Conservation (phyloP, 1,140 invertebrate species). For the Drosophila navojoa region DNA sequence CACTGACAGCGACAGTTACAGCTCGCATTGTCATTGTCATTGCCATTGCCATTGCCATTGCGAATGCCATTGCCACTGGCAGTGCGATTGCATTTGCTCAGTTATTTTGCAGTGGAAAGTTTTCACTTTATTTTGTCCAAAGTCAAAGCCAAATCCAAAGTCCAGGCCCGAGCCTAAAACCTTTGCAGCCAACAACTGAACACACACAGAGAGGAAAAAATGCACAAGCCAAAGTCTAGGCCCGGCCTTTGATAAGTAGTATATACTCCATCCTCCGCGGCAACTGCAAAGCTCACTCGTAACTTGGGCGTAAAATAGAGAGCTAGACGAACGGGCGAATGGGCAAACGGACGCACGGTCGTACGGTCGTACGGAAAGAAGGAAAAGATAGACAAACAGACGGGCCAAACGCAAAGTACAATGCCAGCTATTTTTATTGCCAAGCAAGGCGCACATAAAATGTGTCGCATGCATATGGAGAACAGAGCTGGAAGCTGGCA, state of each 20-base stretch:
- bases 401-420: slow-evolving; percentile 64
- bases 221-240: slow-evolving; percentile 69
- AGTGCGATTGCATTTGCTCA: slow-evolving; percentile 17
- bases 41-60: slow-evolving; percentile 4
- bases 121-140: slow-evolving; percentile 69
- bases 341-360: slow-evolving; percentile 5
- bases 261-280: slow-evolving; percentile 31
- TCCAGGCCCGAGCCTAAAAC: slow-evolving; percentile 65
- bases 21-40: neutral
- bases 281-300: slow-evolving; percentile 56
- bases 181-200: slow-evolving; percentile 17
- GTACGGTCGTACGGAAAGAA: neutral
- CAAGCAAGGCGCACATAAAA: slow-evolving; percentile 73
- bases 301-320: slow-evolving; percentile 40
- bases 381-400: slow-evolving; percentile 35
- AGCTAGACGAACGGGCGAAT: slow-evolving; percentile 28
- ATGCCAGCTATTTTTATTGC: slow-evolving; percentile 80
- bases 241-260: slow-evolving; percentile 57
- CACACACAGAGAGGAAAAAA: slow-evolving; percentile 30
- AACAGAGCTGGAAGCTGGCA: slow-evolving; percentile 6
- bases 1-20: slow-evolving; percentile 56
- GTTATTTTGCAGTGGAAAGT: slow-evolving; percentile 61
- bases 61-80: neutral
- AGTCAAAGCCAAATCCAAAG: slow-evolving; percentile 57
- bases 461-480: slow-evolving; percentile 76